Percentiles rank a stretch among this genome's conserved stretches.
Evolutionary conservation across 2,113 vertebrate species (phyloP).

Genomic region (Mastomys coucha): DNA sequence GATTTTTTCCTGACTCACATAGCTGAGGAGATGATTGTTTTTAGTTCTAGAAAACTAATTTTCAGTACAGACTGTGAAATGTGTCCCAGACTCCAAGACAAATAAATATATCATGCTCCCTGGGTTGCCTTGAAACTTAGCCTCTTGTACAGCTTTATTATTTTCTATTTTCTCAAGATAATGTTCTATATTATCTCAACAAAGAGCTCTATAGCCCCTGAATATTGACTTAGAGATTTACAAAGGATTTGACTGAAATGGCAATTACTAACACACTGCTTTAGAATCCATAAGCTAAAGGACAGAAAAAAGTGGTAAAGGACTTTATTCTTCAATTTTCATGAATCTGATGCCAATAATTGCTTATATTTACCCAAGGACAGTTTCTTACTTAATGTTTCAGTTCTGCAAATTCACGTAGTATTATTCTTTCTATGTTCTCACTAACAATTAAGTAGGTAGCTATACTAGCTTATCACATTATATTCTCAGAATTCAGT

Average conservation of each 20-base stretch:
- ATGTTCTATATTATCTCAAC: neutral
- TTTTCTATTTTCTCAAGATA: neutral
- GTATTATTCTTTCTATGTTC: neutral
- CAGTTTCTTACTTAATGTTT: neutral
- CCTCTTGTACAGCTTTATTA: neutral
- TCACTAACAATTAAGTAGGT: neutral
- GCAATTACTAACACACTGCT: neutral
- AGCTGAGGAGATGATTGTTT: slow-evolving; percentile 14
- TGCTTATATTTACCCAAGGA: neutral
- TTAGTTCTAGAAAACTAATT: slow-evolving; percentile 22
- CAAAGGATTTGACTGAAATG: slow-evolving; percentile 6
- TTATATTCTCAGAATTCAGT: neutral
- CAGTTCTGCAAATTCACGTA: neutral
- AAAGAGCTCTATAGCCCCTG: neutral
- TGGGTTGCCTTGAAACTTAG: neutral
- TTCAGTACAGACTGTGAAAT: neutral
- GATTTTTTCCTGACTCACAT: neutral
- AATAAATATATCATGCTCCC: neutral
- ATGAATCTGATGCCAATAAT: neutral
- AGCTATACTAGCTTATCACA: neutral
- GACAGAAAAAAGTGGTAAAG: neutral
- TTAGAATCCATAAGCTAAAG: slow-evolving; percentile 2
- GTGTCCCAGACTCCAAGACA: neutral
- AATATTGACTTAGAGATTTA: neutral
- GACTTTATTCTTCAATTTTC: neutral